phyloP scores from a whole-genome alignment of 1,140 invertebrate species.

The Drosophila subpulchrella region DNA sequence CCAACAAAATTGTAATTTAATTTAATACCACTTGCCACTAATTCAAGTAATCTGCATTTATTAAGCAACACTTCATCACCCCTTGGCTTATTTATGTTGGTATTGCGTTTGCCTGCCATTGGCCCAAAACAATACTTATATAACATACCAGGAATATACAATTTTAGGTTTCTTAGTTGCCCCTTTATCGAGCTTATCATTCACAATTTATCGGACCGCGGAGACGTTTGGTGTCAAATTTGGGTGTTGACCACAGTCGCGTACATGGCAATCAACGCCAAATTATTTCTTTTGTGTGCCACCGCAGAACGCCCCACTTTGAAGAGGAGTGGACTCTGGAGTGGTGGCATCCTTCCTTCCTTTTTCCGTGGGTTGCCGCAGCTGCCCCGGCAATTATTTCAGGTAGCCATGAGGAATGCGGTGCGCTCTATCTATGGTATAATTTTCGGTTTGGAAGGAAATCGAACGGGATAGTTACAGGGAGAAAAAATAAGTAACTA shows the following conservation, averaged over 20 bases:
- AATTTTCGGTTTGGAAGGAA: slow-evolving; percentile 48
- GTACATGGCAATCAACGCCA: slow-evolving; percentile 81
- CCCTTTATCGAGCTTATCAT: slow-evolving; percentile 60
- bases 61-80: slow-evolving; percentile 50
- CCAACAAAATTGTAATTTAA: background rate
- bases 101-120: slow-evolving; percentile 11
- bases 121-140: slow-evolving; percentile 9
- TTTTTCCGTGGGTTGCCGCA: slow-evolving; percentile 56
- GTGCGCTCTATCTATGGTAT: slow-evolving; percentile 57
- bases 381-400: slow-evolving; percentile 72
- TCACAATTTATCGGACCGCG: slow-evolving; percentile 62
- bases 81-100: slow-evolving; percentile 28
- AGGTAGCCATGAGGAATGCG: slow-evolving; percentile 64
- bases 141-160: slow-evolving; percentile 25
- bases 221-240: slow-evolving; percentile 73
- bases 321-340: slow-evolving; percentile 1
- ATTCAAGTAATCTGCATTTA: slow-evolving; percentile 47
- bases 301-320: slow-evolving; percentile 47
- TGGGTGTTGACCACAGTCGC: slow-evolving; percentile 78
- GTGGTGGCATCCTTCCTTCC: slow-evolving; percentile 46
- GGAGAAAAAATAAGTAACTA: background rate
- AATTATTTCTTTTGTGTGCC: slow-evolving; percentile 70
- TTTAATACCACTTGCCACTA: slow-evolving; percentile 20
- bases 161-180: slow-evolving; percentile 44
- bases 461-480: slow-evolving; percentile 16